phyloP scores from a whole-genome alignment of 2,888 invertebrate genomes.

The Dusona sp. region DNA sequence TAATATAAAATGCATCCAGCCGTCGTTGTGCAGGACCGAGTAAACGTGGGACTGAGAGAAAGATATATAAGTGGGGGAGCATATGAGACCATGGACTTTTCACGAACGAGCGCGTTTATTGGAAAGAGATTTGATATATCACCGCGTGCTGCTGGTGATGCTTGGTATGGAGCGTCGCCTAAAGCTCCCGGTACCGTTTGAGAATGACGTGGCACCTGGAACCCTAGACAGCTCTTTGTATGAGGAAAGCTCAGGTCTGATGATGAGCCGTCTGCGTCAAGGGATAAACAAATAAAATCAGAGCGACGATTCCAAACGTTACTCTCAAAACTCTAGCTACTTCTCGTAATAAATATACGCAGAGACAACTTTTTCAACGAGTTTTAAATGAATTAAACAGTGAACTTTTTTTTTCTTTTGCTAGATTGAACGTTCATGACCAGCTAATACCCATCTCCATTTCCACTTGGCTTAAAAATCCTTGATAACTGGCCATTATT shows the following conservation, averaged over 20 bases:
- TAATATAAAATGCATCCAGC: slow-evolving; percentile 53
- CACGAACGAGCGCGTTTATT: slow-evolving; percentile 75
- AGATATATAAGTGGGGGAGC: slow-evolving; percentile 48
- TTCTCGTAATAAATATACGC: not conserved
- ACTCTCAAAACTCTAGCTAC: not conserved
- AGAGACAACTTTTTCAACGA: not conserved
- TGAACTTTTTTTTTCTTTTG: not conserved
- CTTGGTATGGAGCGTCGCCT: slow-evolving; percentile 34
- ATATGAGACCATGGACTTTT: slow-evolving; percentile 58
- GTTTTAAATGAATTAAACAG: not conserved
- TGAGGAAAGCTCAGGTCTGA: slow-evolving; percentile 19
- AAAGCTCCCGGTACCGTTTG: slow-evolving; percentile 58
- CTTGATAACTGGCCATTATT: not conserved
- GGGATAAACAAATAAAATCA: slow-evolving; percentile 50
- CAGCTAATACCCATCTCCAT: not conserved
- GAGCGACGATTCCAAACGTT: not conserved
- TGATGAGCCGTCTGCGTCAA: slow-evolving; percentile 21
- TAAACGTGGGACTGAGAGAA: slow-evolving; percentile 35
- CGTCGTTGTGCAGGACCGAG: slow-evolving; percentile 42
- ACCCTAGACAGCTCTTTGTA: slow-evolving; percentile 43
- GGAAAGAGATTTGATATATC: slow-evolving; percentile 82
- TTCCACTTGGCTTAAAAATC: not conserved
- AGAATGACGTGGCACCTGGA: slow-evolving; percentile 71
- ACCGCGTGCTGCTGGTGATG: slow-evolving; percentile 64
- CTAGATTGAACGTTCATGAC: not conserved